These are phyloP conservation scores for Alentia gelatinosa DNA, from an alignment of 2,888 invertebrate genomes.

Conservation along the genomic window DNA sequence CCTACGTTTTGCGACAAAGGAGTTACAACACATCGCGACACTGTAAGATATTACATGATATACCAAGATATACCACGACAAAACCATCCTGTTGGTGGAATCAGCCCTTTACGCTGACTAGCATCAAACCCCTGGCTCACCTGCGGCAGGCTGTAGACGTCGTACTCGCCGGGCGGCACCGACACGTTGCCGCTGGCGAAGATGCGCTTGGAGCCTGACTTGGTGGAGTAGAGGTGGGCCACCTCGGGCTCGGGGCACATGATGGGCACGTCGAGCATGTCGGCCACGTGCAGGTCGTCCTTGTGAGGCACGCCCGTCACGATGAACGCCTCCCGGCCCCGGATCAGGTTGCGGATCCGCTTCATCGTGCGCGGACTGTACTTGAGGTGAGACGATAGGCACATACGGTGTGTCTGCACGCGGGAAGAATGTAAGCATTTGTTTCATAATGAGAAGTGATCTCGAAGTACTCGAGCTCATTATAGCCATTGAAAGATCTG, in stretches of 20 bases:
- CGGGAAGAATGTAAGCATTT: background rate
- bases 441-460: too few species aligned
- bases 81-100: too few species aligned
- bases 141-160: constrained; percentile 79
- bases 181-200: constrained; percentile 77
- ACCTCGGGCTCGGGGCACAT: constrained; percentile 79
- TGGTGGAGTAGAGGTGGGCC: constrained; percentile 79
- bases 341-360: constrained; percentile 77
- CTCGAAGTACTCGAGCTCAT: too few species aligned
- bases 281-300: constrained; percentile 79
- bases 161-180: constrained; percentile 79
- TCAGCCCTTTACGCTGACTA: too few species aligned
- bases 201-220: constrained; percentile 80
- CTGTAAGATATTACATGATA: too few species aligned
- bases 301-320: constrained; percentile 78
- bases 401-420: constrained; percentile 79
- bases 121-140: too few species aligned
- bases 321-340: constrained; percentile 79
- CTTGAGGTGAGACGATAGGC: constrained; percentile 78
- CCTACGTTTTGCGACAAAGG: too few species aligned
- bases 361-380: constrained; percentile 79
- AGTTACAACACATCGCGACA: too few species aligned
- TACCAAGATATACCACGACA: too few species aligned
- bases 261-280: constrained; percentile 77
- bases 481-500: too few species aligned